Percentiles rank a stretch among this genome's conserved stretches.
phyloP scores from a whole-genome alignment of 2,797 vertebrate genomes.

The Serranus cabrilla region DNA sequence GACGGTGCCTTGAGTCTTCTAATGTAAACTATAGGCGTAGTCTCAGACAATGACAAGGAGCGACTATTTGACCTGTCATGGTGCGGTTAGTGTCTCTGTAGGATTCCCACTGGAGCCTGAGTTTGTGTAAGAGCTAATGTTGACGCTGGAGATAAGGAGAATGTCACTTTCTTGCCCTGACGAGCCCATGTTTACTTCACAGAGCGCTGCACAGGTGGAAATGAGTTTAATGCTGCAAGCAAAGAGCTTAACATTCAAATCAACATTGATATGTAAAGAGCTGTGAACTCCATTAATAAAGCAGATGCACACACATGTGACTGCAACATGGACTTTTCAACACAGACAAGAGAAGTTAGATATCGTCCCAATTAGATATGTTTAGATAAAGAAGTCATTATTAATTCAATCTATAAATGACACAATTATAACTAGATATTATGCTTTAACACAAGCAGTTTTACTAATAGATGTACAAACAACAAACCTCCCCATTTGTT shows the following conservation, averaged over 20 bases:
- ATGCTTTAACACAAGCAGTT: too few species aligned
- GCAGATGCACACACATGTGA: conserved; percentile 7
- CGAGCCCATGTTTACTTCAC: conserved; percentile 61
- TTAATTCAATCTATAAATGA: too few species aligned
- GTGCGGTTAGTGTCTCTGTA: conserved; percentile 53
- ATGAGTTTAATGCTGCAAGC: conserved; percentile 4
- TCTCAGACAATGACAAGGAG: conserved; percentile 46
- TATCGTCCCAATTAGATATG: not conserved
- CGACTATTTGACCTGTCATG: conserved; percentile 76
- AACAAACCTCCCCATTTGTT: too few species aligned
- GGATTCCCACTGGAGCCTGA: conserved; percentile 16
- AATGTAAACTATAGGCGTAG: conserved; percentile 80
- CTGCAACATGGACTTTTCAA: not conserved
- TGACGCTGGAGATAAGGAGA: conserved; percentile 56
- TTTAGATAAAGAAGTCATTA: too few species aligned
- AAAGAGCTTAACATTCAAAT: conserved; percentile 13
- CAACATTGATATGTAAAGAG: not conserved
- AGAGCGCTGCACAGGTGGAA: conserved; percentile 3
- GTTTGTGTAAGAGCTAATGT: conserved; percentile 65
- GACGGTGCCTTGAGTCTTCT: conserved; percentile 30
- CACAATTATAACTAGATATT: too few species aligned
- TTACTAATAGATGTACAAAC: too few species aligned
- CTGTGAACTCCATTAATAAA: conserved; percentile 34
- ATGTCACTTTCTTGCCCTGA: conserved; percentile 23
- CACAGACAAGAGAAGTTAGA: conserved; percentile 16